Evolutionary conservation across 1,140 invertebrate species (phyloP).

Genomic region (Orius laevigatus): DNA sequence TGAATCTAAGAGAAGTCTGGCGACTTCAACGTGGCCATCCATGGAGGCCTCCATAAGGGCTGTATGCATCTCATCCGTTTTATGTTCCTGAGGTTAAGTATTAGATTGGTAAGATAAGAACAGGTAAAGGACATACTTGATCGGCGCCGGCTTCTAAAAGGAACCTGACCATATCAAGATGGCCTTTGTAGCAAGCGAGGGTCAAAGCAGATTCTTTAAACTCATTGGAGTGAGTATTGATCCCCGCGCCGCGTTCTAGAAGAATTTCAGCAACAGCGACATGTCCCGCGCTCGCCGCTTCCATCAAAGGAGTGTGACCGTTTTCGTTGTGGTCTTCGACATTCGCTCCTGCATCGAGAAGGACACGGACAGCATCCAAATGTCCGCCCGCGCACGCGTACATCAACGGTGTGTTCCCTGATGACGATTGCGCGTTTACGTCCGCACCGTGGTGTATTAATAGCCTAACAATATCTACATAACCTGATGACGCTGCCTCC

Average conservation of each 20-base stretch:
- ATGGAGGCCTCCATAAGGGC: conserved; percentile 99
- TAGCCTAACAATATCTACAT: conserved; percentile 84
- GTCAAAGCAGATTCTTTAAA: conserved; percentile 94
- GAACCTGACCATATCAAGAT: conserved; percentile 94
- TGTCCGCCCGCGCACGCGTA: conserved; percentile 95
- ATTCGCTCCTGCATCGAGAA: conserved; percentile 82
- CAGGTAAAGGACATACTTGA: conserved; percentile 34
- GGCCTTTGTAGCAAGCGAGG: conserved; percentile 93
- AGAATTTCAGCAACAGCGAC: conserved; percentile 87
- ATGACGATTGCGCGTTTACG: conserved; percentile 90
- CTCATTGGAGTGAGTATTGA: conserved; percentile 97
- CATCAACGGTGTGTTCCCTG: conserved; percentile 92
- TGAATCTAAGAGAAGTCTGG: conserved; percentile 74
- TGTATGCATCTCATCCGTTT: conserved; percentile 99
- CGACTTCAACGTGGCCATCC: conserved; percentile 97
- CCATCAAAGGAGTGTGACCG: conserved; percentile 97
- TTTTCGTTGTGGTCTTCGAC: conserved; percentile 98
- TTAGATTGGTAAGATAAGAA: background rate
- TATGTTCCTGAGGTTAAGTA: conserved; percentile 55
- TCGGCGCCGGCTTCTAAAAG: conserved; percentile 85
- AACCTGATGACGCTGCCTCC: conserved; percentile 89
- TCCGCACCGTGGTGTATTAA: conserved; percentile 83
- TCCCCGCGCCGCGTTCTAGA: conserved; percentile 81
- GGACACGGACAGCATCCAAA: conserved; percentile 73
- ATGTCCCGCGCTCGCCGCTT: conserved; percentile 93